Conservation (phyloP, 2,888 invertebrate genomes). For the Meteorus cinctellus region DNA sequence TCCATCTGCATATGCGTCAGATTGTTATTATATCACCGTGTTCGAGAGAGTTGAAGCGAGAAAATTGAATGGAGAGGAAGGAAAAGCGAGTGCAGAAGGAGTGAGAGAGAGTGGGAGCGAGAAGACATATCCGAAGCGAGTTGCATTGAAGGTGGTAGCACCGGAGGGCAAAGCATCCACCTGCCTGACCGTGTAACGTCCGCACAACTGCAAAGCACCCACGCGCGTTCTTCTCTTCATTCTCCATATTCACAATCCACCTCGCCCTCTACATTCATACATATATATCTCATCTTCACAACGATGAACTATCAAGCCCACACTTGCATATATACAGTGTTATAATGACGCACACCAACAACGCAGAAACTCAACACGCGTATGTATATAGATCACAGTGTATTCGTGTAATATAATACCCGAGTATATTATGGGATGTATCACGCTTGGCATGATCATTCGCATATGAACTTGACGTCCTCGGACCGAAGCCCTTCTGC, state of each 20-base stretch:
- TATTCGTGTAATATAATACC: constrained; percentile 17
- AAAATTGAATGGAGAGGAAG: background rate
- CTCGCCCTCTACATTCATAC: constrained; percentile 30
- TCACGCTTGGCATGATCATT: constrained; percentile 33
- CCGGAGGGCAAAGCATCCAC: constrained; percentile 67
- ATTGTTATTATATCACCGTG: background rate
- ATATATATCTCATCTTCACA: constrained; percentile 28
- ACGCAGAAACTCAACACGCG: constrained; percentile 39
- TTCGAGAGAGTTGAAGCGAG: constrained; percentile 1
- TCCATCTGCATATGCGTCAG: background rate
- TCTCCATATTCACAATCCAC: constrained; percentile 21
- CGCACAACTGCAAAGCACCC: constrained; percentile 40
- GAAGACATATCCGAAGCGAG: background rate
- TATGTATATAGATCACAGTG: background rate
- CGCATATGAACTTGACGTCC: constrained; percentile 33
- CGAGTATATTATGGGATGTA: constrained; percentile 5
- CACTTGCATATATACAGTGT: constrained; percentile 27
- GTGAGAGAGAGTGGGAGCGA: background rate
- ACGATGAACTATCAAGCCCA: constrained; percentile 29
- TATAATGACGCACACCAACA: constrained; percentile 30
- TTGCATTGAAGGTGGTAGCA: constrained; percentile 59
- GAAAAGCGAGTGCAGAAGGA: background rate
- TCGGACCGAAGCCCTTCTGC: constrained; percentile 37
- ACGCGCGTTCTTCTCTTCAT: constrained; percentile 24
- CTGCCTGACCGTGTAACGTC: constrained; percentile 60